Base-by-base conservation (phyloP, 1,140 invertebrate genomes). In the Bombus confusus region DNA sequence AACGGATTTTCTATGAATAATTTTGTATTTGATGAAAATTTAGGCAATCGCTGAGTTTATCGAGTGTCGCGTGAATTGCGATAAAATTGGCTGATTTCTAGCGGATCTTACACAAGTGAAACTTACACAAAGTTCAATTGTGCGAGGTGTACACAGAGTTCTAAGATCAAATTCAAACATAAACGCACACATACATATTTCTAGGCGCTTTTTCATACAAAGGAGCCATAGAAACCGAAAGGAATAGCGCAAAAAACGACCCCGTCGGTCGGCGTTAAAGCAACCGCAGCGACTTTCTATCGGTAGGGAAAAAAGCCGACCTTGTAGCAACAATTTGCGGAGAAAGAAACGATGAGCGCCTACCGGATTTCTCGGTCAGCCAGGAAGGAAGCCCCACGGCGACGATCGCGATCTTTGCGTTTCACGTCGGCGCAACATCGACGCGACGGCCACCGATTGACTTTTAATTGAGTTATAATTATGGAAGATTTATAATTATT, bases 271-370 rank as follows among this genome's bases (percentile, higher is more conserved):
- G 12, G 28, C 68, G 76, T 82, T 82, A 82, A 74, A 75, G 15
- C 72, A 59, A 64, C 57, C 57, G 41, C 47, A 31, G 57, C 62
- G 28, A 83, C 81, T 83, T 83, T 83, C 81, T 83, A 83, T 73
- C 77, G 31, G 28, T 9, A 25, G 43, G 0, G 9, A 72, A 8
- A 25, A 13, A 31, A 59, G 28, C 4, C 3, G 43, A 18, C 13
- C 47, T 22, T 52, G 47, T 5, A 52, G 8, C 47, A 52, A 52
- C 47, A 52, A 52, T 52, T 34, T 28, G 43, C 8, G 72, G 15
- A 47, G 15, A n/a, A 72, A 73, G 15, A 31, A 41, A n/a, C 39
- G 2, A 69, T 18, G 69, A 34, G 3, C 39, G 3, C 39, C 64
- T 31, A 22, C 0, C 12, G 71, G 80, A 82, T 74, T 82, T 31